Base-by-base conservation (phyloP, 2,888 invertebrate species). In the Anagyrus pseudococci region DNA sequence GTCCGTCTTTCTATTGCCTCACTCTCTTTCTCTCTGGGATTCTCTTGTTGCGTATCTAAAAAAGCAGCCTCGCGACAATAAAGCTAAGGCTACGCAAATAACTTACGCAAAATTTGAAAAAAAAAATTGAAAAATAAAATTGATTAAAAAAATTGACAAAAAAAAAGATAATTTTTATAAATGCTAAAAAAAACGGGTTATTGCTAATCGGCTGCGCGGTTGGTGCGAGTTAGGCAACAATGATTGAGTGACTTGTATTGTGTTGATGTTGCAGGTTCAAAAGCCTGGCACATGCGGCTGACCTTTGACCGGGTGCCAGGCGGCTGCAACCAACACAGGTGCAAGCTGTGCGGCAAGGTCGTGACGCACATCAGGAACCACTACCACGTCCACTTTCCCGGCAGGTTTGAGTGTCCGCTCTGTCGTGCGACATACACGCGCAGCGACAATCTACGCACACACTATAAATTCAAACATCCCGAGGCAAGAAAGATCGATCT, bases 201-300 rank as follows among this genome's bases (percentile, higher is more conserved):
- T 55, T 58, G 60, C 48, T 55, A 62, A 46, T 58, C 53, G 41
- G 61, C 58, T 63, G 58, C 62, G 63, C 49, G 58, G 56, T 66
- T 71, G n/a, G 4, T 3, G 69, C 68, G 69, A 68, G 71, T 73
- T 73, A 76, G 75, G 72, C 73, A 75, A 73, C 74, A 77, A 75
- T 76, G 78, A 78, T 76, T 79, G 77, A 80, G 80, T 80, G 80
- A 80, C 80, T 80, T 80, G 80, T 80, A 80, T 82, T 82, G 83
- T 82, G 83, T 83, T 85, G 84, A 86, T 85, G 85, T 90, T 90
- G 87, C 90, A 93, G 93, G 93, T 89, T 92, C 93, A 84, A 92
- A 92, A 89, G 92, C 92, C 88, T 93, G 93, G 92, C 93, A 93
- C 87, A 93, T 93, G 93, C 91, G 93, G 87, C 90, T 93, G 85